These are phyloP conservation scores for Malurus alboscapulatus DNA, from an alignment of 2,113 vertebrate species.

Conservation along the genomic window DNA sequence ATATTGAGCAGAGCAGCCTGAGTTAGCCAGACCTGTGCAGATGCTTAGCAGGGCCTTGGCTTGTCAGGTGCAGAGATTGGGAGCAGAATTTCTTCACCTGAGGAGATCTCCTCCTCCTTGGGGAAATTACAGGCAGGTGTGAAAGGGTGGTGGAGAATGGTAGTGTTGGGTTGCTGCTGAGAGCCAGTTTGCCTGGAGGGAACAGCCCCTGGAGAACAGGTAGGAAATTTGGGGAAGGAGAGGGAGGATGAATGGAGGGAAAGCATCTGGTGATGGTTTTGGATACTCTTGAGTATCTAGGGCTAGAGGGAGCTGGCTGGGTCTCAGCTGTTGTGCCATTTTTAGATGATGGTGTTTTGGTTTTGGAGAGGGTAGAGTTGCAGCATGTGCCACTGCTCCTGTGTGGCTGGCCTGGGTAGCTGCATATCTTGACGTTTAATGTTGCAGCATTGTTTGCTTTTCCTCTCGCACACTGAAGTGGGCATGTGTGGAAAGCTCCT, in stretches of 20 bases:
- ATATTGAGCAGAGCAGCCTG: no score
- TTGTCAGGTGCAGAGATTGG: not conserved
- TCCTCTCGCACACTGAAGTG: fast-evolving
- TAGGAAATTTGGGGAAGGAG: not conserved
- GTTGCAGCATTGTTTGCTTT: fast-evolving
- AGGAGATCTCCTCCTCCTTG: not conserved
- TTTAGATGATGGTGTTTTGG: not conserved
- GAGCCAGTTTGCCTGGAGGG: fast-evolving
- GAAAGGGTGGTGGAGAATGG: not conserved
- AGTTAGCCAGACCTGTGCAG: not conserved
- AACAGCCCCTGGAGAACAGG: not conserved
- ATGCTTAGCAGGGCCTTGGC: not conserved
- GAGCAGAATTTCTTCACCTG: not conserved
- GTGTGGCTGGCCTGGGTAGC: not conserved
- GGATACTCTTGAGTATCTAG: fast-evolving
- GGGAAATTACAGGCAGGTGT: not conserved
- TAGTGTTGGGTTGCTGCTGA: fast-evolving
- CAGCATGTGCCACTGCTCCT: fast-evolving
- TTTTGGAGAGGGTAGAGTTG: not conserved
- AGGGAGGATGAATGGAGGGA: not conserved
- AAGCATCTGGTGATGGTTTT: not conserved
- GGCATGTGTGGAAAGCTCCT: fast-evolving
- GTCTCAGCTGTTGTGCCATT: not conserved
- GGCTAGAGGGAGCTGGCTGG: not conserved
- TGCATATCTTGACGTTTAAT: not conserved